Conservation (phyloP, 2,113 vertebrate species). For the Aptenodytes forsteri region DNA sequence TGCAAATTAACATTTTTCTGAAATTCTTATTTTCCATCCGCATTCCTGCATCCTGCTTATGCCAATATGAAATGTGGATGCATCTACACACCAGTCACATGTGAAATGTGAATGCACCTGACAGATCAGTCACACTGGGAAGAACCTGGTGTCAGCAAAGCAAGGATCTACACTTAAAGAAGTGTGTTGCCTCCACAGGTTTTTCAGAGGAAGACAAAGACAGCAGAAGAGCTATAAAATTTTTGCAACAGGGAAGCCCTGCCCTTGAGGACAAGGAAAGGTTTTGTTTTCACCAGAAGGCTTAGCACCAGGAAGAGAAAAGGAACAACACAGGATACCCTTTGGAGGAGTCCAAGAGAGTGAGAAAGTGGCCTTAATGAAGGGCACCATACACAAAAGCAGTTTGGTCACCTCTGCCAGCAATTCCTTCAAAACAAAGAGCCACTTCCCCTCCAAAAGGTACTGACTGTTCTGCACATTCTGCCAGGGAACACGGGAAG, state of each 20-base stretch:
- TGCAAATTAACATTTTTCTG: neutral
- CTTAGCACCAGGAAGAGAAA: neutral
- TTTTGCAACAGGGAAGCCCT: neutral
- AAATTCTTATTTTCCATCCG: neutral
- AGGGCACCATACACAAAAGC: neutral
- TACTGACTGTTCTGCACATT: neutral
- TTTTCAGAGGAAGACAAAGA: neutral
- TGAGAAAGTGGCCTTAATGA: neutral
- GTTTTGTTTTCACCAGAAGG: neutral
- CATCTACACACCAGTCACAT: neutral
- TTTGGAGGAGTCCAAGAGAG: neutral
- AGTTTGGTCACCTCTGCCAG: neutral
- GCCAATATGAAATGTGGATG: neutral
- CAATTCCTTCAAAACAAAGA: neutral
- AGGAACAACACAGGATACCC: neutral
- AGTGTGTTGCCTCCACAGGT: neutral
- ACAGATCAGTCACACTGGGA: neutral
- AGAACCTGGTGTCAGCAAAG: neutral
- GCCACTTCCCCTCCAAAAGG: neutral
- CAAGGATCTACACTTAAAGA: neutral
- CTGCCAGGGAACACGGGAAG: neutral
- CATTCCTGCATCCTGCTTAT: neutral
- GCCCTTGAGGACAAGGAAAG: neutral
- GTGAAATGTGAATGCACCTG: neutral
- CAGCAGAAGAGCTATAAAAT: neutral